These are phyloP conservation scores for Heteromyza rotundicornis DNA, from an alignment of 2,888 invertebrate species.

Conservation along the genomic window DNA sequence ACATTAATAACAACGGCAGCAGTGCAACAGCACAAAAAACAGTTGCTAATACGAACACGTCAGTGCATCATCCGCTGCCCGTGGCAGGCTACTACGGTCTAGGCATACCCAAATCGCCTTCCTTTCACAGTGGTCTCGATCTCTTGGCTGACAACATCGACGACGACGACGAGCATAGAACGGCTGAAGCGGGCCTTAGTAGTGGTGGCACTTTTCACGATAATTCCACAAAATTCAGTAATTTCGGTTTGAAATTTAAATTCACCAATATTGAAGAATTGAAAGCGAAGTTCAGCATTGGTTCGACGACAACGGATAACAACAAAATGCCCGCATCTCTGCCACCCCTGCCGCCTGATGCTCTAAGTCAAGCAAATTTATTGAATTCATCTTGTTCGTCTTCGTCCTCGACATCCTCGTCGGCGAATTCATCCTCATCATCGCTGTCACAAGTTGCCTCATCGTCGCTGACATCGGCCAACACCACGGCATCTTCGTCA, in stretches of 20 bases:
- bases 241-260: conserved; percentile 32
- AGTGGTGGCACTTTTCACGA: too few relatives aligned
- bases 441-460: conserved; percentile 45
- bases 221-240: too few relatives aligned
- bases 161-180: too few relatives aligned
- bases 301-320: conserved; percentile 43
- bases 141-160: conserved; percentile 70
- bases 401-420: conserved; percentile 36
- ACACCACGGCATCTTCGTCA: conserved; percentile 39
- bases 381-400: conserved; percentile 40
- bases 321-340: conserved; percentile 17
- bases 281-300: conserved; percentile 50
- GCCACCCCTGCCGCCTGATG: conserved; percentile 18
- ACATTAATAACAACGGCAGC: conserved; percentile 20
- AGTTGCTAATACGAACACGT: conserved; percentile 7
- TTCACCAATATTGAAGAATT: conserved; percentile 48
- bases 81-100: conserved; percentile 59
- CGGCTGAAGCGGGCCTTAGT: conserved; percentile 27
- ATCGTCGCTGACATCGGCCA: conserved; percentile 34
- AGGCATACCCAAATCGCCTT: conserved; percentile 85
- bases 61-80: conserved; percentile 20
- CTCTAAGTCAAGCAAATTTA: conserved; percentile 1
- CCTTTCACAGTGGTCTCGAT: conserved; percentile 86
- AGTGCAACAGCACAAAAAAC: conserved; percentile 12
- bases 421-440: conserved; percentile 33